Percentiles rank a stretch among this genome's conserved stretches.
These are phyloP conservation scores for Gastrophryne carolinensis DNA, from an alignment of 2,797 vertebrate species.

Conservation along the genomic window DNA sequence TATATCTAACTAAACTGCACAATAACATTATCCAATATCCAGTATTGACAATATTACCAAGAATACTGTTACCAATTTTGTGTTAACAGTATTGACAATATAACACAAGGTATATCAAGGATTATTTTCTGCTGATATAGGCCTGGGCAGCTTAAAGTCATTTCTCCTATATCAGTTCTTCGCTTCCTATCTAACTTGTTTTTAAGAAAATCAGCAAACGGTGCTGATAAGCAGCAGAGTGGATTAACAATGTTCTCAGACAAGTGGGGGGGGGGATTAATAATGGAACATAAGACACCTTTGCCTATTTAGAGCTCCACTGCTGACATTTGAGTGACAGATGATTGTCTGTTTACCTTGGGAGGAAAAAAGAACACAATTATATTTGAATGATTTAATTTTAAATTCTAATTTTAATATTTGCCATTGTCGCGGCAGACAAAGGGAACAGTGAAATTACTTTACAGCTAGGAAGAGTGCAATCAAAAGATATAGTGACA, in stretches of 20 bases:
- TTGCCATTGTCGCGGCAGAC: background rate
- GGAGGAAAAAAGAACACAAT: constrained; percentile 7
- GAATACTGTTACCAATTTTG: too few relatives aligned
- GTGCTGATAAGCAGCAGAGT: constrained; percentile 18
- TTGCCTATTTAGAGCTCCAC: constrained; percentile 8
- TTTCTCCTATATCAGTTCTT: background rate
- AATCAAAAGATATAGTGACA: background rate
- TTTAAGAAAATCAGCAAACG: constrained; percentile 5
- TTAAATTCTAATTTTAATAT: constrained; percentile 9
- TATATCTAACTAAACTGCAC: too few relatives aligned
- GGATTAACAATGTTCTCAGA: constrained; percentile 23
- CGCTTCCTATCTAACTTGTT: constrained; percentile 19
- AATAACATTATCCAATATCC: too few relatives aligned
- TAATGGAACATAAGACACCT: constrained; percentile 18
- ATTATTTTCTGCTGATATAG: background rate
- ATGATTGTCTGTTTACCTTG: constrained; percentile 40
- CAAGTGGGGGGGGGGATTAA: constrained; percentile 30
- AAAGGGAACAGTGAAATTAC: background rate
- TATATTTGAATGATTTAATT: constrained; percentile 37
- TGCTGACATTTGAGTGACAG: constrained; percentile 42
- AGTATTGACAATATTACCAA: too few relatives aligned
- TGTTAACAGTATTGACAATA: background rate
- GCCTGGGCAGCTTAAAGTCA: background rate
- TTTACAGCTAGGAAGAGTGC: background rate
- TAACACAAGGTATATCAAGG: background rate